Evolutionary conservation across 2,113 vertebrate species (phyloP).

Genomic region (Embiotoca jacksoni): DNA sequence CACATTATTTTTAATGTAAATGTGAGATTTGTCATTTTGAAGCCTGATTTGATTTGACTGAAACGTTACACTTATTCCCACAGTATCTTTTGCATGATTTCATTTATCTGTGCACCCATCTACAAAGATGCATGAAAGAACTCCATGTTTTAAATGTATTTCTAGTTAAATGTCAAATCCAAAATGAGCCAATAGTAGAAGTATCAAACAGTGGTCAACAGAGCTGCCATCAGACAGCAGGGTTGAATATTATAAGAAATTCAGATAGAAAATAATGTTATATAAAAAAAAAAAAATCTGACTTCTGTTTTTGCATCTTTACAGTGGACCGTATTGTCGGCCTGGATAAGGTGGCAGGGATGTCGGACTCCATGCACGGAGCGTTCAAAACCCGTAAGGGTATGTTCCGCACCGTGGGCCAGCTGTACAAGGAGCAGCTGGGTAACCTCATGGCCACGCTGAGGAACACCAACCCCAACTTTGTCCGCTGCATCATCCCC

Average conservation of each 20-base stretch:
- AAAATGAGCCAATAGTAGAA: too few species aligned
- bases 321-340: constrained; percentile 97
- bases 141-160: too few species aligned
- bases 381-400: constrained; percentile 96
- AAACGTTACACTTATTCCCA: too few species aligned
- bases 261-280: not conserved
- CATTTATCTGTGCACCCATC: too few species aligned
- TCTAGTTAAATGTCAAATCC: too few species aligned
- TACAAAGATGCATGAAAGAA: too few species aligned
- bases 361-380: constrained; percentile 91
- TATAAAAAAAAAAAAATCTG: too few species aligned
- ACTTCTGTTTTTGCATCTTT: constrained; percentile 24
- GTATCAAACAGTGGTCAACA: too few species aligned
- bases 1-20: not conserved
- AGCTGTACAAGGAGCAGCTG: constrained; percentile 98
- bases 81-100: too few species aligned
- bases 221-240: not conserved
- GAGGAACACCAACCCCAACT: constrained; percentile 98
- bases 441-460: constrained; percentile 96
- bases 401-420: constrained; percentile 98
- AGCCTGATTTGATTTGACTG: too few species aligned
- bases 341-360: constrained; percentile 97
- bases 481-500: constrained; percentile 98
- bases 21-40: not conserved
- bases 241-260: not conserved